Evolutionary conservation across 2,797 vertebrate genomes (phyloP), one percentile per base, ranked within the genome.

Genomic region (Sus cebifrons): DNA sequence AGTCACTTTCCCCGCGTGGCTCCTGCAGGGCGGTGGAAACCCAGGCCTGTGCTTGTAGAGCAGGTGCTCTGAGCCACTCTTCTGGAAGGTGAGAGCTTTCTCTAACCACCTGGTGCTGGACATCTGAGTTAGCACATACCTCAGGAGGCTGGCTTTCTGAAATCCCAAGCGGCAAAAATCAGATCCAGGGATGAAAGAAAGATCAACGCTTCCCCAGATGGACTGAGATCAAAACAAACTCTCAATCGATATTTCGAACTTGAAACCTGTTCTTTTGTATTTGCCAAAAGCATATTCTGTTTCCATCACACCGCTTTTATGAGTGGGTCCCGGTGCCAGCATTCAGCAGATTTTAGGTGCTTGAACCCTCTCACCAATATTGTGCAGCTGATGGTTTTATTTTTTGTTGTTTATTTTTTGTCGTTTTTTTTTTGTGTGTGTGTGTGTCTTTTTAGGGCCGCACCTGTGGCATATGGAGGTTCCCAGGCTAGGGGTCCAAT

Each of bases 181-280:
- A 87, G 44, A 56, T 60, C 36, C 40, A 11, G 52, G 14, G 73
- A 86, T 25, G 49, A 52, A 79, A 79, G 79, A 18, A 29, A 73
- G 36, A 64, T 36, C 86, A 73, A 16, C 2, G 12, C 4, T 40
- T 21, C 52, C 73, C 32, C 68, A 32, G 18, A 17, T 11, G 52
- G 21, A 56, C 27, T 7, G n/a, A 82, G 77, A 82, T 90, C 77
- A 87, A 87, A 92, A 78, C 54, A 78, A 86, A 36, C 74, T 68
- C 81, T 85, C 91, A 54, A 11, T 84, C 81, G 62, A 78, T 77
- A 64, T 65, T 78, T 90, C 58, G 73, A 68, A 21, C 83, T 32
- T 54, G 68, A 94, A 96, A 49, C 67, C 77, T 58, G 23, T 78
- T 95, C 94, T 71, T 85, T 18, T 5, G 40, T n/a, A 6, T 92